Base-by-base conservation (phyloP, 1,140 invertebrate species). In the Trichomalopsis sarcophagae region DNA sequence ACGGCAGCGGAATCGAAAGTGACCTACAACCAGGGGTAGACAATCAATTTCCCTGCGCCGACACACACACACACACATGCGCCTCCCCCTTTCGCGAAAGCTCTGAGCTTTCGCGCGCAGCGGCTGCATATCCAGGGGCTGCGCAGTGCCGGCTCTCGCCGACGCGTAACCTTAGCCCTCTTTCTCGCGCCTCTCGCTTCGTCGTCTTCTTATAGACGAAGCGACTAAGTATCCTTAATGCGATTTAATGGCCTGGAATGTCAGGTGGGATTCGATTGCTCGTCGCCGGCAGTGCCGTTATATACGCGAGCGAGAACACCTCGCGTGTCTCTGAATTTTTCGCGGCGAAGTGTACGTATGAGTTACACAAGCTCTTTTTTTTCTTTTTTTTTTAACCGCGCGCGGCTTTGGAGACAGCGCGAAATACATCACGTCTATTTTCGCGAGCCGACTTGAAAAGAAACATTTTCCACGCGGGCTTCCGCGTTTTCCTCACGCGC, bases 161-260 rank as follows among this genome's bases (percentile, higher is more conserved):
- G 14, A 11, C 36, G 75, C 36, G 75, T 40, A 77, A 55, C 75
- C 75, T 77, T 77, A 77, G 75, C 47, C 75, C 55, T 77, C n/a
- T 77, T 27, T 30, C 10, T 0, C 17, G 23, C 75, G 23, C 14
- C 44, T 77, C 13, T 75, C 73, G 44, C 11, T 0, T 1, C 23
- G 66, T 4, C n/a, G 17, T 55, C 13, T 30, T 11, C 73, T 30
- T 5, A 9, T 3, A 9, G 7, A n/a, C 33, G 14, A 21, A 33
- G 27, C 17, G 30, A 36, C 30, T 80, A 77, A 77, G 75, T 77
- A 36, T 11, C 47, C 23, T 4, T 80, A 80, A 80, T 80, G 78
- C 78, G 27, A 68, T 77, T 77, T 77, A 77, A 83, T 68, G 74
- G 62, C 33, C 23, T 77, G 82, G 55, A 83, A 83, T 83, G 82